These are phyloP conservation scores for Dryomyza anilis DNA, from an alignment of 2,888 invertebrate genomes.

Conservation along the genomic window DNA sequence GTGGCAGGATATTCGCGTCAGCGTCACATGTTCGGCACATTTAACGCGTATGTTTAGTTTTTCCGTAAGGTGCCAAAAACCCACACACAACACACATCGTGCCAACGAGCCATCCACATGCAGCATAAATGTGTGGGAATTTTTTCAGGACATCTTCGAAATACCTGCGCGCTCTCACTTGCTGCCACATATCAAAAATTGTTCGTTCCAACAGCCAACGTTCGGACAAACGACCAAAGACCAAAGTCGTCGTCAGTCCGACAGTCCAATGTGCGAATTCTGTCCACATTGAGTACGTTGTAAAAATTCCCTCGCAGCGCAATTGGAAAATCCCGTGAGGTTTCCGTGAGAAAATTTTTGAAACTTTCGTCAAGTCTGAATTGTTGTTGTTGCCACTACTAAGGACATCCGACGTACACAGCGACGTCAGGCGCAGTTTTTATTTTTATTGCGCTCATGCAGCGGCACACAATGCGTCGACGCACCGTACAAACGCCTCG, in stretches of 20 bases:
- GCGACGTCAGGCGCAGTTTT: conserved; percentile 30
- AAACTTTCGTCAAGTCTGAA: not conserved
- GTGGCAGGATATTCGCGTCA: conserved; percentile 13
- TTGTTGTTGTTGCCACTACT: not conserved
- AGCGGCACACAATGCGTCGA: too few species aligned
- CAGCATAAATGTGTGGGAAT: conserved; percentile 20
- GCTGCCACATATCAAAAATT: conserved; percentile 6
- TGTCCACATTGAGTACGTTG: conserved; percentile 20
- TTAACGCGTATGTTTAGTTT: conserved; percentile 55
- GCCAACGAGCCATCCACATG: not conserved
- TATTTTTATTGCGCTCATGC: conserved; percentile 42
- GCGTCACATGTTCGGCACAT: conserved; percentile 58
- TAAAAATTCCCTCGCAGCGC: conserved; percentile 27
- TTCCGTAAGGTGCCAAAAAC: conserved; percentile 27
- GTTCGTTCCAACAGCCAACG: not conserved
- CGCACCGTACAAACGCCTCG: too few species aligned
- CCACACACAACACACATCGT: conserved; percentile 2
- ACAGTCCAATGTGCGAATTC: too few species aligned
- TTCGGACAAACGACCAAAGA: not conserved
- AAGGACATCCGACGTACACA: not conserved
- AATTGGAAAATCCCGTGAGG: conserved; percentile 38
- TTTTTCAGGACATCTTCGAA: not conserved
- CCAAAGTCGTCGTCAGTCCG: not conserved
- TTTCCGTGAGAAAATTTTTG: conserved; percentile 48
- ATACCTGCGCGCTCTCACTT: not conserved